Evolutionary conservation across 2,113 vertebrate species (phyloP).

Genomic region (Brienomyrus brachyistius): DNA sequence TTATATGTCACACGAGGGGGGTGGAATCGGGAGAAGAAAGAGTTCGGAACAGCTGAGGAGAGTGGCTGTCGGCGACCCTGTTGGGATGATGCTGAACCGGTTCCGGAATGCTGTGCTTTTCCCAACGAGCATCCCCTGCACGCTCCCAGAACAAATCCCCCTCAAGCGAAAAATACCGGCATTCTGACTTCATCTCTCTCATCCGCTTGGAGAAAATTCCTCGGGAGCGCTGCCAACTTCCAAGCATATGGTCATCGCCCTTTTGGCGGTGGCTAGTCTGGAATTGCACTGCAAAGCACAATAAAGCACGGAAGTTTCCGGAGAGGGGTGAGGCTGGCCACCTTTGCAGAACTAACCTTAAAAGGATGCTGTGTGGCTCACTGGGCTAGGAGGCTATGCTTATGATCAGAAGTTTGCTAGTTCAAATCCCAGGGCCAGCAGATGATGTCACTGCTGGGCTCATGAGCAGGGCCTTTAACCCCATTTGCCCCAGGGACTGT

Average conservation of each 20-base stretch:
- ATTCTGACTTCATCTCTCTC: constrained; percentile 15
- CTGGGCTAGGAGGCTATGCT: neutral
- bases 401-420: neutral
- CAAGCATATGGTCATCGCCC: neutral
- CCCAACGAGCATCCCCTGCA: neutral
- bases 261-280: neutral
- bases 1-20: constrained; percentile 14
- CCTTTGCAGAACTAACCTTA: neutral
- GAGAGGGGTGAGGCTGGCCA: neutral
- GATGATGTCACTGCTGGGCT: neutral
- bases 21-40: neutral
- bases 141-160: neutral
- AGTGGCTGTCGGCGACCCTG: constrained; percentile 27
- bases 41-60: constrained; percentile 29
- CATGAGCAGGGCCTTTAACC: neutral
- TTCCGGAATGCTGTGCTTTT: constrained; percentile 16
- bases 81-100: constrained; percentile 17
- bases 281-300: neutral
- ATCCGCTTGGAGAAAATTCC: constrained; percentile 10
- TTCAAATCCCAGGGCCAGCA: neutral
- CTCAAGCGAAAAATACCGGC: neutral
- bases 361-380: neutral
- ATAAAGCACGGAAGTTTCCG: neutral
- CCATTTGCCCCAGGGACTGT: neutral
- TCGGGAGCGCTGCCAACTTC: neutral